phyloP scores from a whole-genome alignment of 2,113 vertebrate genomes.

The Xyrauchen texanus region DNA sequence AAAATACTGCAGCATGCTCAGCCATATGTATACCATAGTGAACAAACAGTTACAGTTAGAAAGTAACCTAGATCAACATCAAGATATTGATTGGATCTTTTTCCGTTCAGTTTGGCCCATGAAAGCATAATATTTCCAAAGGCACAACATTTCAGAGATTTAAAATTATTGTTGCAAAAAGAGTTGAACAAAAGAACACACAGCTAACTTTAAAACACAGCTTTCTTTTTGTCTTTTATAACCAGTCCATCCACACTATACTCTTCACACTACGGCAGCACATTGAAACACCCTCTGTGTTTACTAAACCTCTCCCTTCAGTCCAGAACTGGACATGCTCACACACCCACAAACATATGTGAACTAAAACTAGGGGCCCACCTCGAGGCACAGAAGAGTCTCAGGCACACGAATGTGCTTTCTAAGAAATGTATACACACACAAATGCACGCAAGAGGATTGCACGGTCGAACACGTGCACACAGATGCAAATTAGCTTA shows the following conservation, averaged over 20 bases:
- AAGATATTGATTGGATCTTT: no score
- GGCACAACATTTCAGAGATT: no score
- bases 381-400: background rate
- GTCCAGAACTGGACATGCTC: background rate
- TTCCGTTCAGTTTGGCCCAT: no score
- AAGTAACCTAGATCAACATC: no score
- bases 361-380: background rate
- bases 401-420: background rate
- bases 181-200: no score
- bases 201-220: no score
- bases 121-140: no score
- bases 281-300: conserved; percentile 9
- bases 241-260: background rate
- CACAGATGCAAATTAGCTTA: background rate
- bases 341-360: background rate
- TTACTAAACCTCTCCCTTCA: background rate
- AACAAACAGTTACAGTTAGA: no score
- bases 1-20: no score
- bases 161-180: no score
- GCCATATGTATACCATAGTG: no score
- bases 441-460: background rate
- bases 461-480: background rate
- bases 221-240: no score
- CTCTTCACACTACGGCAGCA: background rate
- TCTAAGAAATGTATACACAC: conserved; percentile 15